phyloP scores from a whole-genome alignment of 2,113 vertebrate species.

The Apteryx mantelli region DNA sequence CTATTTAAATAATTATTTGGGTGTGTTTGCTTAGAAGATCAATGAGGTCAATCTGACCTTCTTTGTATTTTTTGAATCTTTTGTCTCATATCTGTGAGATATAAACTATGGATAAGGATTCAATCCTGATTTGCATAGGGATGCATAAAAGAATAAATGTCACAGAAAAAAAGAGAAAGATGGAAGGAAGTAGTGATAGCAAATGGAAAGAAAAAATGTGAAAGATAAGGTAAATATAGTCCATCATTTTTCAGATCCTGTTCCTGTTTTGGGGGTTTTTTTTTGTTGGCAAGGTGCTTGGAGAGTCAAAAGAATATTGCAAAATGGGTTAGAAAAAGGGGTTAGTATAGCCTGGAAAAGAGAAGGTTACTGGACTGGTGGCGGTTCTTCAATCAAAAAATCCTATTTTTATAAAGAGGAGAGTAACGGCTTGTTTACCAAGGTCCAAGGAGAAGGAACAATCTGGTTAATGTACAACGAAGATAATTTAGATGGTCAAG shows the following conservation, averaged over 20 bases:
- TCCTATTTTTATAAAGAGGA: background rate
- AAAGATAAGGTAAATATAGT: background rate
- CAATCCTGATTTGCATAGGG: background rate
- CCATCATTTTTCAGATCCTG: fast-evolving
- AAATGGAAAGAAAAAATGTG: background rate
- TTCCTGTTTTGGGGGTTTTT: background rate
- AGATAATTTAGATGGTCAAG: background rate
- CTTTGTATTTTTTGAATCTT: background rate
- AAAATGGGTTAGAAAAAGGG: background rate
- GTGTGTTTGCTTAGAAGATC: background rate
- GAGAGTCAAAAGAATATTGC: background rate
- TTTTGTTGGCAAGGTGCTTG: background rate
- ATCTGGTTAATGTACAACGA: background rate
- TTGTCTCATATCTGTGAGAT: background rate
- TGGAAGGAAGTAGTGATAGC: background rate
- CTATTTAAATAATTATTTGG: background rate
- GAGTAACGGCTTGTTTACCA: background rate
- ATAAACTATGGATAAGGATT: background rate
- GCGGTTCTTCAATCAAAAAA: background rate
- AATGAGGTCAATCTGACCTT: background rate
- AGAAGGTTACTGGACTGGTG: background rate
- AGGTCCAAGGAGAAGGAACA: background rate
- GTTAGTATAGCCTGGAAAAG: background rate
- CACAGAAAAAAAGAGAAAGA: background rate
- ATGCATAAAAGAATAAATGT: background rate